Conservation (phyloP, 2,888 invertebrate species). For the Lathronympha strigana region DNA sequence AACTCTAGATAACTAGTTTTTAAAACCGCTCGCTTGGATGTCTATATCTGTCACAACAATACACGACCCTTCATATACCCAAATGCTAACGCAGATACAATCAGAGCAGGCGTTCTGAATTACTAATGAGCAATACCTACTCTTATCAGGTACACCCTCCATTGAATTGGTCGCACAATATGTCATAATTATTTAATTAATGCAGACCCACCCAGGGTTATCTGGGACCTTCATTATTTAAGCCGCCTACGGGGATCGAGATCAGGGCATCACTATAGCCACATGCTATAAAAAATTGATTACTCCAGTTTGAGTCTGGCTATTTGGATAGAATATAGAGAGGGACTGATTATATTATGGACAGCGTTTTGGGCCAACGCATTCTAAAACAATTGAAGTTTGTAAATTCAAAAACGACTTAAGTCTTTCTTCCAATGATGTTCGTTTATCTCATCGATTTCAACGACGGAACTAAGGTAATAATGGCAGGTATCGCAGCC, state of each 20-base stretch:
- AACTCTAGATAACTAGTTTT: no score
- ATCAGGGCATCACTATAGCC: slow-evolving; percentile 34
- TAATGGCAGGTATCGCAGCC: slow-evolving; percentile 55
- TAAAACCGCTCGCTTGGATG: neutral
- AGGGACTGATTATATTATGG: no score
- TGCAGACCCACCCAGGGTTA: slow-evolving; percentile 73
- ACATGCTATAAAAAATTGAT: slow-evolving; percentile 26
- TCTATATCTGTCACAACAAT: slow-evolving; percentile 27
- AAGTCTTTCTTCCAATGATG: neutral
- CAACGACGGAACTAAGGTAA: slow-evolving; percentile 43
- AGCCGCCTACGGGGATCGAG: slow-evolving; percentile 41
- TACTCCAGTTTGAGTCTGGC: neutral
- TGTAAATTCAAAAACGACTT: neutral
- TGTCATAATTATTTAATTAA: slow-evolving; percentile 84
- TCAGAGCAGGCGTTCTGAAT: slow-evolving; percentile 60
- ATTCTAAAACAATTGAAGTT: neutral
- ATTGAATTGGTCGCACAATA: slow-evolving; percentile 78
- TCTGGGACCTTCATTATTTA: slow-evolving; percentile 66
- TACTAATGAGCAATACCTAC: slow-evolving; percentile 58
- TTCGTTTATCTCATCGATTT: slow-evolving; percentile 52
- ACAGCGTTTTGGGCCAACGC: slow-evolving; percentile 43
- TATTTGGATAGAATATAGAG: neutral
- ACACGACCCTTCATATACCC: slow-evolving; percentile 18
- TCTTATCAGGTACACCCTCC: slow-evolving; percentile 75
- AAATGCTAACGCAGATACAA: slow-evolving; percentile 44